Evolutionary conservation across 2,113 vertebrate genomes (phyloP), one percentile per base, ranked within the genome.

Genomic region (Hipposideros armiger): DNA sequence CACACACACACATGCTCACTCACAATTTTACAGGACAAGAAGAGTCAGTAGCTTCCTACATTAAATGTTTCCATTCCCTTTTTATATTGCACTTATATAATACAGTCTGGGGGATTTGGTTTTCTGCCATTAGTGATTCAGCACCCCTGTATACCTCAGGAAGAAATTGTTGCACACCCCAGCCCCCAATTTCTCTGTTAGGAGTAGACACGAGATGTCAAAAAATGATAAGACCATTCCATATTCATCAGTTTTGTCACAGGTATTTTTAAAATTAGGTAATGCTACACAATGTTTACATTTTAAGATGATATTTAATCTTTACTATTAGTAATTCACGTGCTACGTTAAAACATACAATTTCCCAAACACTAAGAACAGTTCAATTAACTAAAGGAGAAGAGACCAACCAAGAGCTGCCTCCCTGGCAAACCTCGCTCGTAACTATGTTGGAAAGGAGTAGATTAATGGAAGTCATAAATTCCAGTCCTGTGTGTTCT

Each of bases 271-370:
- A 11, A 96, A 88, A 95, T 82, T 54, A 91, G 64, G 28, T 92
- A 83, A 83, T 80, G 47, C 32, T 42, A 83, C 36, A 88, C 88
- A 90, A 74, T 45, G 19, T 40, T 92, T 94, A 78, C 91, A 82
- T 19, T 85, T 85, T 95, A 64, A 86, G 14, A 88, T 24, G 80
- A 82, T 72, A 69, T 85, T 91, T 93, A 84, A 73, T 92, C 94
- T 52, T 82, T 64, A 45, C 19, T 32, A 95, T 87, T 86, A 92
- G 84, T 67, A 93, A 93, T 80, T 88, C 28, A 56, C 45, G 7
- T 40, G 30, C 20, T 87, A n/a, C 45, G 4, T 67, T 76, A 97
- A 93, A 90, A 90, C 70, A 97, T 24, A 92, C 96, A 85, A 78
- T 62, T 13, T 72, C 56, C 22, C 64, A 83, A 84, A 96, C 11